Percentiles rank a stretch among this genome's conserved stretches.
phyloP scores from a whole-genome alignment of 2,888 invertebrate species.

The Cybosia mesomella region DNA sequence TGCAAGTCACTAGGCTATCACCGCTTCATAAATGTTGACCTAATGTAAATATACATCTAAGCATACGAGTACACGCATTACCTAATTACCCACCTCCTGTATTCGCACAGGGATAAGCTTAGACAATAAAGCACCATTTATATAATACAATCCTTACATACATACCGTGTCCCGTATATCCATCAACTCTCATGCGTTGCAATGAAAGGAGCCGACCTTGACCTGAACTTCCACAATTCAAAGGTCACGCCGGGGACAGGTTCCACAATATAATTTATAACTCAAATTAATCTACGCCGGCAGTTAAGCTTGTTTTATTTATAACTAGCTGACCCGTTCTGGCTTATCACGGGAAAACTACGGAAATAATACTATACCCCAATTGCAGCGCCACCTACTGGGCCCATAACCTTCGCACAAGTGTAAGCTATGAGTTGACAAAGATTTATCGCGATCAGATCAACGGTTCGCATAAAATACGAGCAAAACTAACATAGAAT shows the following conservation, averaged over 20 bases:
- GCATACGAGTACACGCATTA: neutral
- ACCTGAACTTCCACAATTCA: conserved; percentile 2
- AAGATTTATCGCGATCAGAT: neutral
- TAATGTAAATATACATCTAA: neutral
- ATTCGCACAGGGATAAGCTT: neutral
- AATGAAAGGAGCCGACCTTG: conserved; percentile 8
- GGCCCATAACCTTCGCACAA: neutral
- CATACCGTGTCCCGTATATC: neutral
- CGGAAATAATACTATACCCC: neutral
- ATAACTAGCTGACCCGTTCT: neutral
- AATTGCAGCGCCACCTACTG: neutral
- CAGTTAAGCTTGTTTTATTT: neutral
- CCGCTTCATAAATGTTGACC: neutral
- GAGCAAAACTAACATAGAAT: neutral
- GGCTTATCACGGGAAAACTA: neutral
- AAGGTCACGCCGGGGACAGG: neutral
- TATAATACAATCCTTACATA: neutral
- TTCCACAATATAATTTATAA: neutral
- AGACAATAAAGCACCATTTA: neutral
- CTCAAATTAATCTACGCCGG: conserved; percentile 2
- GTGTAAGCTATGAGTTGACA: neutral
- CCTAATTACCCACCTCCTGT: neutral
- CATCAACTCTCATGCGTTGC: neutral
- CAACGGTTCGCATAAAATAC: neutral
- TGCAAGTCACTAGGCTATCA: neutral